These are phyloP conservation scores for Elaphurus davidianus DNA, from an alignment of 2,113 vertebrate species.

Conservation along the genomic window DNA sequence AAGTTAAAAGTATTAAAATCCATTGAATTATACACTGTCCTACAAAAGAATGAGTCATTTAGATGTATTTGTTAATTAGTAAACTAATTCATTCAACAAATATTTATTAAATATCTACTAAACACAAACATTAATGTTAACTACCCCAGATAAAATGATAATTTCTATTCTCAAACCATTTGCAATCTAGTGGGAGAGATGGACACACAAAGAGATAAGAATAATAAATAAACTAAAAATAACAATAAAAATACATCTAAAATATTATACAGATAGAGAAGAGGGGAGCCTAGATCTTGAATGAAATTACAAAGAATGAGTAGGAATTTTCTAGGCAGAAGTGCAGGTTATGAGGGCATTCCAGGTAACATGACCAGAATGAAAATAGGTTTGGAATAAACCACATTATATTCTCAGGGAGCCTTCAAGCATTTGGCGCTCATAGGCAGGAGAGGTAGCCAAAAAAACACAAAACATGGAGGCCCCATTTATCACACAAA, in stretches of 20 bases:
- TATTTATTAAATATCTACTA: background rate
- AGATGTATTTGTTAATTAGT: background rate
- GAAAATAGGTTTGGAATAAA: background rate
- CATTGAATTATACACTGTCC: background rate
- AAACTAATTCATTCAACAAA: background rate
- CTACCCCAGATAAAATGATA: background rate
- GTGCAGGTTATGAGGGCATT: background rate
- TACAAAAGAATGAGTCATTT: background rate
- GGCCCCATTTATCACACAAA: background rate
- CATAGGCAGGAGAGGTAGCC: background rate
- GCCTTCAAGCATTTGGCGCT: background rate
- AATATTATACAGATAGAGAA: background rate
- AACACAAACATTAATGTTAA: background rate
- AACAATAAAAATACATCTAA: background rate
- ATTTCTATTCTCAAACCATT: background rate
- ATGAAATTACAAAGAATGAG: background rate
- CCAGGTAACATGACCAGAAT: background rate
- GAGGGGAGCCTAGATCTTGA: background rate
- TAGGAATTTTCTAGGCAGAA: background rate
- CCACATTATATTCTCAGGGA: background rate
- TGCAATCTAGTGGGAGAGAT: background rate
- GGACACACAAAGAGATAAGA: background rate
- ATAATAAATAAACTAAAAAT: background rate
- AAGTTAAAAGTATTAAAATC: background rate
- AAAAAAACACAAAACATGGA: background rate